phyloP scores from a whole-genome alignment of 2,888 invertebrate genomes.

The Brassicogethes aeneus region DNA sequence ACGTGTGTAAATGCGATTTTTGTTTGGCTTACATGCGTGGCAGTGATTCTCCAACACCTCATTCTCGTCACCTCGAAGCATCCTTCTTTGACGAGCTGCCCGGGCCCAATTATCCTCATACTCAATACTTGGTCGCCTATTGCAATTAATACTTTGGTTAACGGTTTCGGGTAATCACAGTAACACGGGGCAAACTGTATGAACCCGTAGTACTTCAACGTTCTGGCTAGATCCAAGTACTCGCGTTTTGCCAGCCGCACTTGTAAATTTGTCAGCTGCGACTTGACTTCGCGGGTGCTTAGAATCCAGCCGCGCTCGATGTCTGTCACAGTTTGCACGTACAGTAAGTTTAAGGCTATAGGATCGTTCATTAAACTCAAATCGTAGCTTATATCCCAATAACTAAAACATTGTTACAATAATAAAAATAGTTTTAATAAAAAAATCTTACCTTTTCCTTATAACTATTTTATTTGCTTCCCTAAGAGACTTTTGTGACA shows the following conservation, averaged over 20 bases:
- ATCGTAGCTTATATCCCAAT: slow-evolving; percentile 84
- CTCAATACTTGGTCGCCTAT: slow-evolving; percentile 83
- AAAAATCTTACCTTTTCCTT: slow-evolving; percentile 62
- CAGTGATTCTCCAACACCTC: slow-evolving; percentile 95
- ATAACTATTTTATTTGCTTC: slow-evolving; percentile 70
- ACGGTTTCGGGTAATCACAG: slow-evolving; percentile 67
- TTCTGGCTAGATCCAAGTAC: slow-evolving; percentile 79
- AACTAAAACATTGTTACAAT: slow-evolving; percentile 46
- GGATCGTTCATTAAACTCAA: slow-evolving; percentile 72
- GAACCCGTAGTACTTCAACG: slow-evolving; percentile 83
- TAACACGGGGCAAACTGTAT: slow-evolving; percentile 67
- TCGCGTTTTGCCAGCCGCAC: slow-evolving; percentile 74
- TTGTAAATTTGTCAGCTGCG: slow-evolving; percentile 62
- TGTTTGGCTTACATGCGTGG: slow-evolving; percentile 56
- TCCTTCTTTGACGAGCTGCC: slow-evolving; percentile 65
- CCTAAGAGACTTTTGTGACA: slow-evolving; percentile 76
- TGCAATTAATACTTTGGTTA: slow-evolving; percentile 61
- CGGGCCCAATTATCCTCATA: slow-evolving; percentile 51
- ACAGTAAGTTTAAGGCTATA: slow-evolving; percentile 76
- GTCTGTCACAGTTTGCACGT: slow-evolving; percentile 80
- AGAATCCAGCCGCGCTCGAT: slow-evolving; percentile 80
- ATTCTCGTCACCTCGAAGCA: slow-evolving; percentile 91
- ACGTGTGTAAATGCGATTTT: too few relatives aligned
- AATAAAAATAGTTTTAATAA: slow-evolving; percentile 1
- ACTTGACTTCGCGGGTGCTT: slow-evolving; percentile 55